Conservation (phyloP, 2,797 vertebrate species). For the Muscicapa comitata region DNA sequence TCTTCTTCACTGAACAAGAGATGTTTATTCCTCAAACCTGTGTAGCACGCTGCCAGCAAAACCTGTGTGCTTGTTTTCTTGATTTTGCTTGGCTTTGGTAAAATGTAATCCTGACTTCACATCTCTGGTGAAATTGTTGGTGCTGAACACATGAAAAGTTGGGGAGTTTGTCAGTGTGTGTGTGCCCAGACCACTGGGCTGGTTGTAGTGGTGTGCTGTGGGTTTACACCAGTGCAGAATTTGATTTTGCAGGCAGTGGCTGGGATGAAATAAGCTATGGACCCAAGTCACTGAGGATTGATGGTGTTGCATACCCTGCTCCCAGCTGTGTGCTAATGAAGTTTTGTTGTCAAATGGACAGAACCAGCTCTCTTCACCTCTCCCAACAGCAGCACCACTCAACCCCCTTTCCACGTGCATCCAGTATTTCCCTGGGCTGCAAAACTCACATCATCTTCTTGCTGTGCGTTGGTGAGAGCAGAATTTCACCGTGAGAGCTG, state of each 20-base stretch:
- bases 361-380: not conserved
- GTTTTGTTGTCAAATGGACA: not conserved
- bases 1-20: not conserved
- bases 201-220: not conserved
- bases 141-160: not conserved
- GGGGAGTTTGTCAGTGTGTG: not conserved
- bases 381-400: not conserved
- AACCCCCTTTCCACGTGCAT: accelerated
- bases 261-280: not conserved
- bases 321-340: not conserved
- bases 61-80: not conserved
- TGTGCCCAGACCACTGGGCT: not conserved
- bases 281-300: not conserved
- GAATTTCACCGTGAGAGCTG: not conserved
- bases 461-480: accelerated
- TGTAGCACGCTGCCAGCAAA: not conserved
- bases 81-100: not conserved
- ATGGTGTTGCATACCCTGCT: not conserved
- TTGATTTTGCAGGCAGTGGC: not conserved
- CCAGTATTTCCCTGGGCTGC: accelerated
- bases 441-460: not conserved
- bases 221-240: not conserved
- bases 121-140: not conserved
- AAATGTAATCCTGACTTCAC: not conserved
- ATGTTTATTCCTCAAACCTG: not conserved